These are phyloP conservation scores for Hormaphis cornu DNA, from an alignment of 1,140 invertebrate genomes.

Conservation along the genomic window DNA sequence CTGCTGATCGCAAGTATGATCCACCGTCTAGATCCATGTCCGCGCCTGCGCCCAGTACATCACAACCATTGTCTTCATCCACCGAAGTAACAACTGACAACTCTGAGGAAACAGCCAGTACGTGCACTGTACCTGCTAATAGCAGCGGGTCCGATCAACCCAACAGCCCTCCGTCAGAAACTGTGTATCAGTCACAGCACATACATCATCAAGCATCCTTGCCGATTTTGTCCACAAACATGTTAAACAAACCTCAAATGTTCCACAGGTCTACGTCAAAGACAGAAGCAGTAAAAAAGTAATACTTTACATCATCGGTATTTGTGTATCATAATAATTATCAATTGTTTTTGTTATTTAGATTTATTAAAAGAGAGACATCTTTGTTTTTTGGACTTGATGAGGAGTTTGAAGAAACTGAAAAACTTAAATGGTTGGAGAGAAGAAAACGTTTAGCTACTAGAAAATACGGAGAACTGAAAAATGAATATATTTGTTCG, in stretches of 20 bases:
- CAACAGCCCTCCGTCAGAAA: constrained; percentile 9
- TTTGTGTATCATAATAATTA: background rate
- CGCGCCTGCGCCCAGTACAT: constrained; percentile 5
- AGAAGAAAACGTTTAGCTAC: constrained; percentile 61
- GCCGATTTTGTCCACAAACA: constrained; percentile 36
- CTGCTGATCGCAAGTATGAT: background rate
- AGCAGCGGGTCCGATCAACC: constrained; percentile 16
- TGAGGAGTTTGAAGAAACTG: constrained; percentile 58
- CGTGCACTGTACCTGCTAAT: constrained; percentile 22
- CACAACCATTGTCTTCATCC: constrained; percentile 10
- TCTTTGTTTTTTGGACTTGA: constrained; percentile 70
- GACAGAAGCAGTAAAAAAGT: constrained; percentile 39
- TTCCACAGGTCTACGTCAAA: constrained; percentile 33
- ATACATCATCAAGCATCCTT: constrained; percentile 37
- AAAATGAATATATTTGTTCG: constrained; percentile 44
- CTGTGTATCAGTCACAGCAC: constrained; percentile 1
- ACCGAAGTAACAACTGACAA: constrained; percentile 22
- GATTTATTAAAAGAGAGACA: constrained; percentile 63
- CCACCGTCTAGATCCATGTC: constrained; percentile 3
- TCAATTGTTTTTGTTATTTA: constrained; percentile 36
- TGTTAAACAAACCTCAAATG: constrained; percentile 15
- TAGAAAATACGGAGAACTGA: constrained; percentile 56
- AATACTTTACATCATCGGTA: constrained; percentile 15
- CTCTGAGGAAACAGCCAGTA: constrained; percentile 25
- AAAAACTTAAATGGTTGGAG: constrained; percentile 62